Evolutionary conservation across 2,888 invertebrate genomes (phyloP), one percentile per base, ranked within the genome.

Genomic region (Acanthacorydalis orientalis): DNA sequence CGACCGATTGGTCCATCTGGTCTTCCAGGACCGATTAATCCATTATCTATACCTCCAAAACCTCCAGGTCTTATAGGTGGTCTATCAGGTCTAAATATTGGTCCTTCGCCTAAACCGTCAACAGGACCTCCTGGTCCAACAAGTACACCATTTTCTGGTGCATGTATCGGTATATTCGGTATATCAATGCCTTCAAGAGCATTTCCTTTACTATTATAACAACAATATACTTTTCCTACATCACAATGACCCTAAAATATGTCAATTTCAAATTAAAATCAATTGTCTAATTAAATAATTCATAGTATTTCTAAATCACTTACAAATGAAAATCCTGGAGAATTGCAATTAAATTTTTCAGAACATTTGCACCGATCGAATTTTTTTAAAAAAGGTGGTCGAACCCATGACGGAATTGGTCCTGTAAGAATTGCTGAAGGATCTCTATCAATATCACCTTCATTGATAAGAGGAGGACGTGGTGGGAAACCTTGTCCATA

Each of bases 181-280:
- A 57, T 46, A 4, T 62, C 60, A 11, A 62, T 60, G 14, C 53
- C 47, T 1, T 59, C 63, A 10, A 59, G 45, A 7, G 52, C 51
- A 33, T 50, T 42, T 8, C 48, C 44, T 43, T 60, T 57, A 4
- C 57, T 58, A 48, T 71, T 71, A 61, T 72, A 77, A 57, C 81
- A 81, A 58, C 81, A 81, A 51, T 80, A 73, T 53, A 69, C 72
- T 59, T 77, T 77, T 8, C 76, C 77, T 0, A 63, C 63, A 32
- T 77, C 76, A 55, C 81, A 81, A 15, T 73, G 71, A 10, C 75
- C 76, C 80, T 80, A 68, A 33, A 41, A 41, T 23, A 23, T 23
- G 6, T 4, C 23, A 23, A 23, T 23, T 23, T 4, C 23, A 23
- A 32, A 31, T 32, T n/a, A n/a, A n/a, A n/a, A n/a, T n/a, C n/a